Evolutionary conservation across 1,140 invertebrate species (phyloP), one percentile per base, ranked within the genome.

Genomic region (Wiebesia pumilae): DNA sequence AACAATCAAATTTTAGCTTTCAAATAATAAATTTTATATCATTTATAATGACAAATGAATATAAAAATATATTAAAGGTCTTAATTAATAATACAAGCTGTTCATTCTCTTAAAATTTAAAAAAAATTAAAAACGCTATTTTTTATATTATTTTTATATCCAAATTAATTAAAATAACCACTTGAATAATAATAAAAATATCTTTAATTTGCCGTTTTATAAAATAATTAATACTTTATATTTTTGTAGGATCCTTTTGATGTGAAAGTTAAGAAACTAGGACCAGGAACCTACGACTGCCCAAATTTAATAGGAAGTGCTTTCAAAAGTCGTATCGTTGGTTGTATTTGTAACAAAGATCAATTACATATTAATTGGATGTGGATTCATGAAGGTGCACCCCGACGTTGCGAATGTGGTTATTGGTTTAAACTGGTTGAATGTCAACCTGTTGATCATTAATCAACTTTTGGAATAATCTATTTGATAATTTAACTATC

Each of bases 271-370:
- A 91, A 96, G 88, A 97, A 98, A 94, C 95, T 97, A 90, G 96
- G 96, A 77, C 94, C 95, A 65, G 97, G 98, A 88, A 98, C 98
- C 81, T 97, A 97, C 92, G 97, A 97, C 40, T 94, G 95, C 79
- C 99, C 99, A 54, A 99, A 97, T 89, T 91, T 98, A 89, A 96
- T 99, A 89, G 97, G 97, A 87, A 99, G 98, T 77, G 96, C 97
- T 88, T 97, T 97, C 90, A 96, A 98, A 88, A 96, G 97, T 87
- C 96, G 98, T 90, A 95, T 99, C 88, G 96, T 99, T 90, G 99
- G 98, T 82, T 99, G 99, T 94, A 95, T 99, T 92, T 99, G 99
- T 94, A 98, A 99, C 93, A 98, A 98, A 93, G 98, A 99, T 91
- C 95, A 97, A 33, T 96, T 96, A 84, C 94, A 95, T 87, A 95